These are phyloP conservation scores for Cladopsammia gracilis DNA, from an alignment of 64 coral and sea anemone species.

Conservation along the genomic window DNA sequence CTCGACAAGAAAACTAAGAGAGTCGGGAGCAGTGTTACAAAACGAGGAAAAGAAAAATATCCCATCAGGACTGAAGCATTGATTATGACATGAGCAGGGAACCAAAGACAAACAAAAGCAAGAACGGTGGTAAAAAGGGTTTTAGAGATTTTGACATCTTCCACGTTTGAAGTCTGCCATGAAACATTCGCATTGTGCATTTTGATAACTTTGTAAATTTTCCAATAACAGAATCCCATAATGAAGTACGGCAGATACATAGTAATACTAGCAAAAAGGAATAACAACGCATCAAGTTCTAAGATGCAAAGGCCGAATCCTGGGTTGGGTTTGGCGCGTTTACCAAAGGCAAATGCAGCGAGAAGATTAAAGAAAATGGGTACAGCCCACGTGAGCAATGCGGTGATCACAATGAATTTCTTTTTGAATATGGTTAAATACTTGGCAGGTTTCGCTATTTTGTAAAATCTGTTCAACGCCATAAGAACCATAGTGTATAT, in stretches of 20 bases:
- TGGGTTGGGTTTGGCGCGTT: background rate
- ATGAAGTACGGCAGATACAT: background rate
- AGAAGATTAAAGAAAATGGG: background rate
- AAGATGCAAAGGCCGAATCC: background rate
- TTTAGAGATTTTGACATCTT: background rate
- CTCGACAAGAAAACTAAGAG: background rate
- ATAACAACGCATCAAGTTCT: background rate
- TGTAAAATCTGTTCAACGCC: constrained; percentile 44
- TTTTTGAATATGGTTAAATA: constrained; percentile 23
- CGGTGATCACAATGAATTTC: background rate
- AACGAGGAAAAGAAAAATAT: background rate
- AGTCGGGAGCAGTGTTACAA: background rate
- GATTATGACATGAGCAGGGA: background rate
- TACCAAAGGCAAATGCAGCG: background rate
- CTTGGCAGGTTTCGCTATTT: constrained; percentile 50
- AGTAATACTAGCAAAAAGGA: too few relatives aligned
- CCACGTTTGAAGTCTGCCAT: background rate
- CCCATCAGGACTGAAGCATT: background rate
- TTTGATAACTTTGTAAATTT: background rate
- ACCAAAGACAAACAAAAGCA: background rate
- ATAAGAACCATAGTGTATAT: constrained; percentile 55
- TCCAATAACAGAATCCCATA: background rate
- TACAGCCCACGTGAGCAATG: constrained; percentile 1
- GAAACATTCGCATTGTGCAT: constrained; percentile 4
- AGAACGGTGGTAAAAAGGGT: background rate